A percentile compares a stretch with the other conserved stretches of the same genome.
These are phyloP conservation scores for Anser brachyrhynchus DNA, from an alignment of 2,113 vertebrate species.

Conservation along the genomic window DNA sequence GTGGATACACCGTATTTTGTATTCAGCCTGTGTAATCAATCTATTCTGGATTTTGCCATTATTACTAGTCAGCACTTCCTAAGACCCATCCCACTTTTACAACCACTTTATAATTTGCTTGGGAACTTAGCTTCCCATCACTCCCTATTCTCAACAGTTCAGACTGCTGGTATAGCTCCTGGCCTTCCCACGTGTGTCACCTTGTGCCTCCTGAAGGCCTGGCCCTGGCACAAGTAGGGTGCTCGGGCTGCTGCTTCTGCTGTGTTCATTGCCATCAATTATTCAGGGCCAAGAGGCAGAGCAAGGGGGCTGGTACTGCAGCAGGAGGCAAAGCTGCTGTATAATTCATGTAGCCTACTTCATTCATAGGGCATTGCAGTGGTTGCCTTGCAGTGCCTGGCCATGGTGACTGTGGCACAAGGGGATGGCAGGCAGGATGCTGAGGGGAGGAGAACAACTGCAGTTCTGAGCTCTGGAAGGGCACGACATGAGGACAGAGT, in stretches of 20 bases:
- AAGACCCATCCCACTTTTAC: background rate
- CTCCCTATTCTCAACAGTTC: background rate
- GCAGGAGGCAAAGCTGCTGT: background rate
- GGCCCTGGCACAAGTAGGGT: background rate
- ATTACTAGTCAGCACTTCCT: background rate
- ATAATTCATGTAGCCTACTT: background rate
- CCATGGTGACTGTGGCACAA: rapidly evolving
- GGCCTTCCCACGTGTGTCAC: background rate
- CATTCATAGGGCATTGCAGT: background rate
- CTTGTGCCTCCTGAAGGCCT: background rate
- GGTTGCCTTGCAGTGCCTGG: no score
- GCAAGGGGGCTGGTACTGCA: background rate
- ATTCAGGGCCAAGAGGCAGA: background rate
- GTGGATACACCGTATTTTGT: background rate
- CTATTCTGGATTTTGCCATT: background rate
- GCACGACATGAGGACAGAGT: rapidly evolving
- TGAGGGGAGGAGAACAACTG: background rate
- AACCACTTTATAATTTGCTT: background rate
- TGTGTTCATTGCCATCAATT: background rate
- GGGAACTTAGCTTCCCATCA: background rate
- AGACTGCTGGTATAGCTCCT: background rate
- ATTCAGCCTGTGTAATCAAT: no score
- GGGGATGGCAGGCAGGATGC: background rate
- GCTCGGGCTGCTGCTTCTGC: background rate
- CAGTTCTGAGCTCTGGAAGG: background rate